Evolutionary conservation across 2,797 vertebrate genomes (phyloP), one percentile per base, ranked within the genome.

Genomic region (Morus bassanus): DNA sequence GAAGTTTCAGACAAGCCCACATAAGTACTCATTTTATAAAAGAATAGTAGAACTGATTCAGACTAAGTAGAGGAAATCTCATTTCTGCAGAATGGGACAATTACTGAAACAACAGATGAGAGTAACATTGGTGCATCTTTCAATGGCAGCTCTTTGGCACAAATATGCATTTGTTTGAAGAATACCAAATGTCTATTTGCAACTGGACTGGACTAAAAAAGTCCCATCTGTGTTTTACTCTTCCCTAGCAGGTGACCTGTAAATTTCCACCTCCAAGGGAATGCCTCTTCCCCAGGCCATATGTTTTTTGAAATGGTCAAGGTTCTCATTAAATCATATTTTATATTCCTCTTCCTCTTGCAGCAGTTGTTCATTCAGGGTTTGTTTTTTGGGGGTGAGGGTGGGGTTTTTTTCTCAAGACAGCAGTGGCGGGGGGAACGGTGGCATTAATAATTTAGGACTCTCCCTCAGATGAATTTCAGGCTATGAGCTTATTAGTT

Each of bases 161-260:
- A 94, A 95, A 82, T n/a, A 43, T 10, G 0, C 37, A 74, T 91
- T 96, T 89, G 73, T 88, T 54, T 95, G 45, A 92, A 88, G 86
- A 95, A 93, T 82, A 94, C 68, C 85, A 89, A 92, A 95, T 95
- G 92, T 77, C 56, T 43, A 37, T 60, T 93, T 93, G 68, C 68
- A 95, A 85, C 18, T 17, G 7, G 31, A 85, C 18, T 17, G 7
- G 31, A 48, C 31, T 39, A 64, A 78, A 57, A 90, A 80, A 18
- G 13, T 33, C 45, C 14, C 24, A 22, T 68, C 63, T 82, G 19
- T 69, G 30, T 65, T 94, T 50, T 43, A 46, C 18, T 48, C 21
- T 78, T 91, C 89, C 68, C 35, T 73, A 65, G n/a, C 59, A 89
- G 59, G n/a, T 77, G 56, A 91, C 69, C 59, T 73, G 75, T 70